Percentiles rank a stretch among this genome's conserved stretches.
phyloP scores from a whole-genome alignment of 64 coral and sea anemone species.

The Dendronephthya gigantea region DNA sequence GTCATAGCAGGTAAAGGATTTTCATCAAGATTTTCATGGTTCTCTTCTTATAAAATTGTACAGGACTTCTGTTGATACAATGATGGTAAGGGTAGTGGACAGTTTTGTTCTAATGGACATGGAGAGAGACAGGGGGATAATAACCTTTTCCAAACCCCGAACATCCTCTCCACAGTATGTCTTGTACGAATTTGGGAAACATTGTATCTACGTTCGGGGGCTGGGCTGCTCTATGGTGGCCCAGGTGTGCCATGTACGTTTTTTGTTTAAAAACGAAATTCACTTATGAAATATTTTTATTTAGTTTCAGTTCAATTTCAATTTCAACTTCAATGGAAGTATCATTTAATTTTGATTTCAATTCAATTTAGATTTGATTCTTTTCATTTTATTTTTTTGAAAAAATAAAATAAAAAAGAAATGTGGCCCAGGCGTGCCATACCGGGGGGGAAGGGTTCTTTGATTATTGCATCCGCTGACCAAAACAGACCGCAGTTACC shows the following conservation, averaged over 20 bases:
- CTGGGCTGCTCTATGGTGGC: too few relatives aligned
- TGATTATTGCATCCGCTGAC: neutral
- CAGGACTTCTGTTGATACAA: neutral
- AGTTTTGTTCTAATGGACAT: neutral
- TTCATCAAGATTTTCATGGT: neutral
- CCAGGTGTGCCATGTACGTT: too few relatives aligned
- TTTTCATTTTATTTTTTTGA: too few relatives aligned
- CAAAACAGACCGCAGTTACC: neutral
- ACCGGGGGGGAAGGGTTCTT: neutral
- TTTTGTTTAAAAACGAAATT: too few relatives aligned
- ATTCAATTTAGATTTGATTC: neutral
- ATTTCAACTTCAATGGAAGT: too few relatives aligned
- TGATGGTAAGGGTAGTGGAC: neutral
- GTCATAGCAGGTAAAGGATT: neutral
- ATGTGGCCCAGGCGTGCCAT: conserved; percentile 8
- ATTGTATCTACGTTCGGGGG: neutral
- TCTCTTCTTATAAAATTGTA: neutral
- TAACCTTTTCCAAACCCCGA: neutral
- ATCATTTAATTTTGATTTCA: too few relatives aligned
- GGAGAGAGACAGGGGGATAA: neutral
- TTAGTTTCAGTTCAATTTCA: too few relatives aligned
- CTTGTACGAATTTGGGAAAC: neutral
- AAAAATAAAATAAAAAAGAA: neutral
- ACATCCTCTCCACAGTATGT: neutral
- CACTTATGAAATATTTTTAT: too few relatives aligned